phyloP scores from a whole-genome alignment of 2,113 vertebrate genomes.

The Orthochromis malagaraziensis region DNA sequence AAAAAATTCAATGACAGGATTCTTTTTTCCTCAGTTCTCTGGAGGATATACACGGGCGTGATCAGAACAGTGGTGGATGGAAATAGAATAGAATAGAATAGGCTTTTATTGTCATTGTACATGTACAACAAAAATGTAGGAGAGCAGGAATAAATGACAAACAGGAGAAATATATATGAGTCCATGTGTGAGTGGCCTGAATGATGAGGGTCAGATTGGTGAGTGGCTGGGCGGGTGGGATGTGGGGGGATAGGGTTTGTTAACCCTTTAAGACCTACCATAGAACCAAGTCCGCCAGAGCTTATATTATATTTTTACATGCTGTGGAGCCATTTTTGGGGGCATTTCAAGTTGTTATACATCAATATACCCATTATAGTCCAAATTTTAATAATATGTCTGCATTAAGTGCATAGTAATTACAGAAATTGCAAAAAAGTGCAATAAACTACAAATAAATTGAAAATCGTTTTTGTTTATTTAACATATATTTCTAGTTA shows the following conservation, averaged over 20 bases:
- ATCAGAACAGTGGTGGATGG: neutral
- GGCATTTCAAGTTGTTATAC: neutral
- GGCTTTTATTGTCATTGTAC: neutral
- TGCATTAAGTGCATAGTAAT: rapidly evolving
- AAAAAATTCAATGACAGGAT: neutral
- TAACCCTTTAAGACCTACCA: neutral
- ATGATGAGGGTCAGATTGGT: neutral
- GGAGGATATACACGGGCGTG: neutral
- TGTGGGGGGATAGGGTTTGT: neutral
- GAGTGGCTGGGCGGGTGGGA: neutral
- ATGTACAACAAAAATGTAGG: neutral
- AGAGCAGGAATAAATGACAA: neutral
- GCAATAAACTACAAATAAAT: neutral
- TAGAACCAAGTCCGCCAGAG: rapidly evolving
- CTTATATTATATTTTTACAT: rapidly evolving
- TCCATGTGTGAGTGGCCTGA: neutral
- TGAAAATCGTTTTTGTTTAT: neutral
- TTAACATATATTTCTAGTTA: neutral
- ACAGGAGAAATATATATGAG: neutral
- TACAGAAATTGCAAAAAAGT: neutral
- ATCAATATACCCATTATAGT: rapidly evolving
- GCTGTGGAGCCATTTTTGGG: rapidly evolving
- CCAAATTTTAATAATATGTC: rapidly evolving
- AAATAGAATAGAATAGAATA: neutral
- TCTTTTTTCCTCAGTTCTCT: neutral